Base-by-base conservation (phyloP, 2,888 invertebrate species). In the Globia sparganii region DNA sequence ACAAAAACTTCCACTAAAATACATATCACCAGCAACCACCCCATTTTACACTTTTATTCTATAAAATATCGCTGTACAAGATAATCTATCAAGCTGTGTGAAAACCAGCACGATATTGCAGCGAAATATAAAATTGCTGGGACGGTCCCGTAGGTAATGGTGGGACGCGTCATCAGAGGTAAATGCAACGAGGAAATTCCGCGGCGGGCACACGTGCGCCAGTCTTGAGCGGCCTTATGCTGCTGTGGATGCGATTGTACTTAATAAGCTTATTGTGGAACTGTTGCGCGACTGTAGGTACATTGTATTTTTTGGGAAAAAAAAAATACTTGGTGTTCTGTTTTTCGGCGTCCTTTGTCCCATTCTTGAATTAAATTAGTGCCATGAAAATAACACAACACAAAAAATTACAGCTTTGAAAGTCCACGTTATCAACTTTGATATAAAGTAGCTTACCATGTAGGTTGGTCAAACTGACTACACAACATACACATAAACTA, bases 121-220 rank as follows among this genome's bases (percentile, higher is more conserved):
- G 88, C 85, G 88, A 91, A 90, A 91, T 93, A 91, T 89, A 90
- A 91, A 91, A 91, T 91, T 89, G 91, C 85, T 70, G 72, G 78
- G 72, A 84, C 84, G 84, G 77, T 86, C 83, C 77, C 84, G 79
- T 79, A 85, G 86, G 91, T 90, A 91, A 91, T 88, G 84, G 87
- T 80, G 74, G 82, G 77, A 79, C 88, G 86, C 88, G 91, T 93
- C 93, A 93, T 93, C 93, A 92, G 90, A 87, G 89, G 91, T 91
- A 92, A 92, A 93, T 94, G 93, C 91, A 90, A 89, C 91, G 88
- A 90, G 91, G 88, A 91, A 91, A 92, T 92, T 91, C 89, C 91
- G 88, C 84, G 86, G 87, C 87, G 87, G 86, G 88, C 87, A 90
- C 88, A 89, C 90, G 90, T 90, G 90, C 87, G 69, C 86, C 62